Evolutionary conservation across 2,888 invertebrate species (phyloP).

Genomic region (Gymnocheta viridis): DNA sequence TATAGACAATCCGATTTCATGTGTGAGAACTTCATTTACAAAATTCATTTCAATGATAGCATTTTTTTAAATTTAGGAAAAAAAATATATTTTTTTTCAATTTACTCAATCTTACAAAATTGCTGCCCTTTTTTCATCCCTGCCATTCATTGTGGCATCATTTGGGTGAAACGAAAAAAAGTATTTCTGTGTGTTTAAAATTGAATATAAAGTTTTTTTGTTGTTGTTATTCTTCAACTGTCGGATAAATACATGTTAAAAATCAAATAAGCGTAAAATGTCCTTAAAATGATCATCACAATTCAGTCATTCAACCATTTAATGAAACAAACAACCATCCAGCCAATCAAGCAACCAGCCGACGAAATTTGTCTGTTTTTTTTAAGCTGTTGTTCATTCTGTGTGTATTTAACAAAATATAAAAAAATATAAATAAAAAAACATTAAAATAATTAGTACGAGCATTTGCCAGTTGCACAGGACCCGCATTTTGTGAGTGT

Average conservation of each 20-base stretch:
- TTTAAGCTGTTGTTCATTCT: not conserved
- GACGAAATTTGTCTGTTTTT: not conserved
- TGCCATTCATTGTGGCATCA: not conserved
- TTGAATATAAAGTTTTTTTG: not conserved
- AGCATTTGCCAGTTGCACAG: conserved; percentile 37
- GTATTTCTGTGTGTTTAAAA: not conserved
- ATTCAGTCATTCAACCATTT: conserved; percentile 19
- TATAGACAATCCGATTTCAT: too few relatives aligned
- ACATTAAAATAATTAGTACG: conserved; percentile 9
- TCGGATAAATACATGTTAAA: conserved; percentile 70
- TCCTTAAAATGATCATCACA: conserved; percentile 61
- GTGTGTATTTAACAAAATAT: conserved; percentile 18
- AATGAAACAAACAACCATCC: conserved; percentile 13
- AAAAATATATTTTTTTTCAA: too few relatives aligned
- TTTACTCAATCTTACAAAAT: too few relatives aligned
- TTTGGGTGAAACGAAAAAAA: too few relatives aligned
- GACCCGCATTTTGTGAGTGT: not conserved
- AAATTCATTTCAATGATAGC: too few relatives aligned
- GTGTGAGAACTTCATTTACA: too few relatives aligned
- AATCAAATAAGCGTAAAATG: conserved; percentile 68
- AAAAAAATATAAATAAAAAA: not conserved
- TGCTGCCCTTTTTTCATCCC: not conserved
- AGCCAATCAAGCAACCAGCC: conserved; percentile 15
- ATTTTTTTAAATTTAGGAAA: too few relatives aligned
- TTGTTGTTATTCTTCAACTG: conserved; percentile 32